These are phyloP conservation scores for Polietes domitor DNA, from an alignment of 2,888 invertebrate genomes.

Conservation along the genomic window DNA sequence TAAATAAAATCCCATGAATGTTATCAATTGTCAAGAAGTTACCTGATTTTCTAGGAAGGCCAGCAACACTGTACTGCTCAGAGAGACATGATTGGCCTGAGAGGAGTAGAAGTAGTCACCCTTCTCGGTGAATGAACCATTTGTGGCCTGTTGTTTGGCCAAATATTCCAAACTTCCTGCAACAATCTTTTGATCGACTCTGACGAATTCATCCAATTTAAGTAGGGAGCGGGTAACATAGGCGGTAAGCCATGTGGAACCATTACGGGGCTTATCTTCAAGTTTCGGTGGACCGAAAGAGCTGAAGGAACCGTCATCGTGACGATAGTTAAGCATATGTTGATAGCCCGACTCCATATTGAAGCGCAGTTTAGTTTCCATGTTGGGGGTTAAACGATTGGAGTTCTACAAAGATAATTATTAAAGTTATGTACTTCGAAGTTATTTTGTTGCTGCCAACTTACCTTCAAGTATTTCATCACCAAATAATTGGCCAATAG, in stretches of 20 bases:
- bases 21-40: constrained; percentile 74
- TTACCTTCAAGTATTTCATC: constrained; percentile 90
- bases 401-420: constrained; percentile 71
- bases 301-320: constrained; percentile 94
- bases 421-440: constrained; percentile 30
- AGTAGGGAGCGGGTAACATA: constrained; percentile 89
- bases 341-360: constrained; percentile 93
- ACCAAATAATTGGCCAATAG: constrained; percentile 87
- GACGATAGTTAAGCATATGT: constrained; percentile 91
- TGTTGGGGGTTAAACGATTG: constrained; percentile 84
- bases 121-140: constrained; percentile 90
- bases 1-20: too few species aligned
- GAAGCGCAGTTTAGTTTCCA: constrained; percentile 83
- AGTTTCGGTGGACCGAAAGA: constrained; percentile 85
- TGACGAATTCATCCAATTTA: constrained; percentile 86
- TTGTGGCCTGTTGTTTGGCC: constrained; percentile 84
- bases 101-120: constrained; percentile 88
- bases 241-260: constrained; percentile 91
- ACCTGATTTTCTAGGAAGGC: constrained; percentile 86
- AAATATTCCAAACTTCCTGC: constrained; percentile 87
- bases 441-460: too few species aligned
- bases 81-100: constrained; percentile 84
- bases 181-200: constrained; percentile 86
- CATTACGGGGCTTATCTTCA: constrained; percentile 80
- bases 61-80: constrained; percentile 89